These are phyloP conservation scores for Oreortyx pictus DNA, from an alignment of 2,797 vertebrate species.

Conservation along the genomic window DNA sequence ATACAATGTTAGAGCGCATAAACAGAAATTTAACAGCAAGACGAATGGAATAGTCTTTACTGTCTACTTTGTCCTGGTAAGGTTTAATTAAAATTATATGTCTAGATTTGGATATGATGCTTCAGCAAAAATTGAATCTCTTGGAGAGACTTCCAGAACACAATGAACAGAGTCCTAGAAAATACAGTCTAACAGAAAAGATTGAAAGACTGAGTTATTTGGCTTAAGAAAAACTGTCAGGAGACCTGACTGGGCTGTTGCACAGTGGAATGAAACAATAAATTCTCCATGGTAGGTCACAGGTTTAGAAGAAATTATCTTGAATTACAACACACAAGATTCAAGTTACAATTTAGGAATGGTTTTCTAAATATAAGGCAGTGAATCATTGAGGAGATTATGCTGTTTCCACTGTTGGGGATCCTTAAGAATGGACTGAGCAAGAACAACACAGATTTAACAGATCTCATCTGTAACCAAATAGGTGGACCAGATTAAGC, in stretches of 20 bases:
- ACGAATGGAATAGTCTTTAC: not conserved
- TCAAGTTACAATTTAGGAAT: slow-evolving; percentile 45
- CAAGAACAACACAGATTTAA: not conserved
- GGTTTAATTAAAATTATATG: not conserved
- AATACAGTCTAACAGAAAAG: slow-evolving; percentile 23
- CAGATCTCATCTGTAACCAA: slow-evolving; percentile 2
- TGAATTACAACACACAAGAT: slow-evolving; percentile 34
- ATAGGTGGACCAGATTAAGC: slow-evolving; percentile 3
- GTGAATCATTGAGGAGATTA: not conserved
- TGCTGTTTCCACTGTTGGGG: not conserved
- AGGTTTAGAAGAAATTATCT: slow-evolving; percentile 6
- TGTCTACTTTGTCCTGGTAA: not conserved
- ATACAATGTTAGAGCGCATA: not conserved
- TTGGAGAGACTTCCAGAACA: not conserved
- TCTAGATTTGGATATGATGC: not conserved
- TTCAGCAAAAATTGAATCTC: not conserved
- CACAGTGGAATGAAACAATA: slow-evolving; percentile 43
- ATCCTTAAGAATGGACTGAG: slow-evolving; percentile 24
- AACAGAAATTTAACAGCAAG: not conserved
- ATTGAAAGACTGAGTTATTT: slow-evolving; percentile 42
- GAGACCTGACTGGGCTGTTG: slow-evolving; percentile 25
- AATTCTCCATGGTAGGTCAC: slow-evolving; percentile 39
- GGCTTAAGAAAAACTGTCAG: slow-evolving; percentile 43
- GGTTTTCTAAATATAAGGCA: slow-evolving; percentile 42
- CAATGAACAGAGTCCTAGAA: slow-evolving; percentile 2